These are phyloP conservation scores for Watsonalla binaria DNA, from an alignment of 2,888 invertebrate genomes.

Conservation along the genomic window DNA sequence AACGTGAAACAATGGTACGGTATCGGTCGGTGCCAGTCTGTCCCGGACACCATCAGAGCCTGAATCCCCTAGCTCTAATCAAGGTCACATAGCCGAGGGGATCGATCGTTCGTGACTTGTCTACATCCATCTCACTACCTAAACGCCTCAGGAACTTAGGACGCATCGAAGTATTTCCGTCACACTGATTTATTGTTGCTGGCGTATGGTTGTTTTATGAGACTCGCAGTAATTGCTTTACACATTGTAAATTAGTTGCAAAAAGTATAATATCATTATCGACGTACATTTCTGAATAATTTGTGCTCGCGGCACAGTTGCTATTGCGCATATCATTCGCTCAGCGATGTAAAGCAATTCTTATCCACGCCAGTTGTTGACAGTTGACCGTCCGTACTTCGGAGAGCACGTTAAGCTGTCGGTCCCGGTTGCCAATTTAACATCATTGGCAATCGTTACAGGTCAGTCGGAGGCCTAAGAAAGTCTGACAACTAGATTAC, in stretches of 20 bases:
- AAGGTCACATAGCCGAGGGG: slow-evolving; percentile 11
- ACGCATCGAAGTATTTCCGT: not conserved
- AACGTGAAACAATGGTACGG: not conserved
- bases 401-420: too few relatives aligned
- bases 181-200: not conserved
- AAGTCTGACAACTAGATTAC: too few relatives aligned
- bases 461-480: too few relatives aligned
- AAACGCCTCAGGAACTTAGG: not conserved
- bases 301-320: too few relatives aligned
- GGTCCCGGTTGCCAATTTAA: too few relatives aligned
- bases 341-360: too few relatives aligned
- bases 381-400: too few relatives aligned
- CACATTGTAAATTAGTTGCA: not conserved
- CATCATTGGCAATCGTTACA: too few relatives aligned
- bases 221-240: not conserved
- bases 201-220: not conserved
- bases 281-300: too few relatives aligned
- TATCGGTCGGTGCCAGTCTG: not conserved
- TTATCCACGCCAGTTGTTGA: too few relatives aligned
- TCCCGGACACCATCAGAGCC: not conserved
- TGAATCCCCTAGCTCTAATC: slow-evolving; percentile 3
- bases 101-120: slow-evolving; percentile 10
- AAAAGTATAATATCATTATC: too few relatives aligned
- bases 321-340: too few relatives aligned
- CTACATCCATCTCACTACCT: slow-evolving; percentile 2